Conservation (phyloP, 2,797 vertebrate genomes). For the Myotis myotis region DNA sequence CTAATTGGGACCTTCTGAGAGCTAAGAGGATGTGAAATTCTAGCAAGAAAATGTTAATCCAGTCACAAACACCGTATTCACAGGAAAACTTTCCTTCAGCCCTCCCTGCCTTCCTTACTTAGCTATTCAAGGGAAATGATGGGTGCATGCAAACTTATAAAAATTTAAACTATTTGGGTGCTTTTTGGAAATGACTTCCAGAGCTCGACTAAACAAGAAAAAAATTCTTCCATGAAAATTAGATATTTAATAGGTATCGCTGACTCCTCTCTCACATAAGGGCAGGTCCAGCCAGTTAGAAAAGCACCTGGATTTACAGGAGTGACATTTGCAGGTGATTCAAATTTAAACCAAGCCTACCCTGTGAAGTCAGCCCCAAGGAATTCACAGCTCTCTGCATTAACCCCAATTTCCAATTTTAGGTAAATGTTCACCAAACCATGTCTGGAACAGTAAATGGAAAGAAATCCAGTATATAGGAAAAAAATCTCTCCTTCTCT, state of each 20-base stretch:
- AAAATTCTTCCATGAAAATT: slow-evolving; percentile 46
- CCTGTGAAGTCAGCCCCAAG: background rate
- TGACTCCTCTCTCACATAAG: background rate
- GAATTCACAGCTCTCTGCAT: background rate
- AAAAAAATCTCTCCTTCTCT: background rate
- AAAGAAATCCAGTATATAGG: background rate
- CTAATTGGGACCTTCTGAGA: slow-evolving; percentile 76
- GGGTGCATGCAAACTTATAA: slow-evolving; percentile 68
- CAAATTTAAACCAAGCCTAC: background rate
- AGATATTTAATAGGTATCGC: background rate
- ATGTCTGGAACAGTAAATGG: background rate
- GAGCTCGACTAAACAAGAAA: slow-evolving; percentile 53
- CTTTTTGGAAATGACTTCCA: slow-evolving; percentile 71
- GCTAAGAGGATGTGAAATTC: slow-evolving; percentile 38
- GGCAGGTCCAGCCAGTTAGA: background rate
- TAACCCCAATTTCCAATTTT: background rate
- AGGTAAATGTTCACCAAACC: background rate
- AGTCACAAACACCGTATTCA: slow-evolving; percentile 39
- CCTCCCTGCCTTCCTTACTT: slow-evolving; percentile 50
- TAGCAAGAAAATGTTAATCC: slow-evolving; percentile 65
- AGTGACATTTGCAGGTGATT: background rate
- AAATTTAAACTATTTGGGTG: slow-evolving; percentile 75
- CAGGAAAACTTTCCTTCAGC: slow-evolving; percentile 40
- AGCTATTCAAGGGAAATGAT: slow-evolving; percentile 72
- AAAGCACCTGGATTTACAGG: background rate